These are phyloP conservation scores for Coryphaenoides rupestris DNA, from an alignment of 2,113 vertebrate genomes.

Conservation along the genomic window DNA sequence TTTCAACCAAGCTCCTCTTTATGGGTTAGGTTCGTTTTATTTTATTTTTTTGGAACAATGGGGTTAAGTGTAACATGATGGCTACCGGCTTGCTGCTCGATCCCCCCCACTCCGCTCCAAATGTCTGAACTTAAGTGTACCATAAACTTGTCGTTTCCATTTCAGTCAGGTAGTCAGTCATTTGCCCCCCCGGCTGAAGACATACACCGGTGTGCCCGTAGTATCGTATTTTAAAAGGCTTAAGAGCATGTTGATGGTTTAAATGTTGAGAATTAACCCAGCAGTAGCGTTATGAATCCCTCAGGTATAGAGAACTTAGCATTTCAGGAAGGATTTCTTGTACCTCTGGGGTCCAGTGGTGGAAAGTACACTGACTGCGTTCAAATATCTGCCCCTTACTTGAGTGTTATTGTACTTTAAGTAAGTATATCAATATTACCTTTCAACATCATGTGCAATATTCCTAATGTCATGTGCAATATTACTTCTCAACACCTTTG, in stretches of 20 bases:
- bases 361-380: too few relatives aligned
- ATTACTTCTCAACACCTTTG: too few relatives aligned
- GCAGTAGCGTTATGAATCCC: neutral
- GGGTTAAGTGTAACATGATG: constrained; percentile 16
- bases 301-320: neutral
- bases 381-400: too few relatives aligned
- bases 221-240: constrained; percentile 20
- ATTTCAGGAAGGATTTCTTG: neutral
- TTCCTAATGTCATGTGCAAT: too few relatives aligned
- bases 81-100: constrained; percentile 25
- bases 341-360: neutral
- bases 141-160: constrained; percentile 54
- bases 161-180: constrained; percentile 26
- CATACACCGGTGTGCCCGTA: constrained; percentile 1
- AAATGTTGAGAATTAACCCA: constrained; percentile 5
- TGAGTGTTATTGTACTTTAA: too few relatives aligned
- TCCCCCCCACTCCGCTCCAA: constrained; percentile 14
- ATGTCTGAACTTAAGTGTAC: constrained; percentile 42
- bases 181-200: constrained; percentile 17
- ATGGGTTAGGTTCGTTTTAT: too few relatives aligned
- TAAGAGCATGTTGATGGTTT: constrained; percentile 13
- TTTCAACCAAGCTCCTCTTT: too few relatives aligned
- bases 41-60: too few relatives aligned
- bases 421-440: too few relatives aligned
- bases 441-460: too few relatives aligned